Evolutionary conservation across 2,797 vertebrate species (phyloP), one percentile per base, ranked within the genome.

Genomic region (Zonotrichia albicollis): DNA sequence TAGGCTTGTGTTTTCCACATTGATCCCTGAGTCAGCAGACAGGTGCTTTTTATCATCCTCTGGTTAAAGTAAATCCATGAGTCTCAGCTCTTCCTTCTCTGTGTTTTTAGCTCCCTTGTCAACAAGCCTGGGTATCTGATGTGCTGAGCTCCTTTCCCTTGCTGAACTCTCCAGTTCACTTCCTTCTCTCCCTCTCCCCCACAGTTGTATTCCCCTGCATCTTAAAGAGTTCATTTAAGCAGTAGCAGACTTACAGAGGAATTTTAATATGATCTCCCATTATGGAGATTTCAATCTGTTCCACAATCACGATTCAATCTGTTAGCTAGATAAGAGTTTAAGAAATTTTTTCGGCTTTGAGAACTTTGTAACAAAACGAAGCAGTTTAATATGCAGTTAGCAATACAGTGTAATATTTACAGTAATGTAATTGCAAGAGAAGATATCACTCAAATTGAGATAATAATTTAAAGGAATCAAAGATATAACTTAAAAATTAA

Each of bases 211-310:
- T 92, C 78, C 81, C 65, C 78, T 90, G 84, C 81, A 72, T 94
- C 68, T 95, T 74, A 68, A 91, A 92, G 26, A 84, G 81, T 68
- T 90, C 78, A 30, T 92, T 84, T 85, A 68, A 85, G 75, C 50
- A 90, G 34, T 51, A 95, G 68, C 90, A 92, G 90, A 75, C 68
- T 94, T 94, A 55, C n/a, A 87, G 79, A 85, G 78, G 82, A 92
- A 92, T 95, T 94, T 87, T 93, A 76, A 87, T 87, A 83, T 51
- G 57, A 74, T 93, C 86, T 93, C 68, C 90, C 81, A 80, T 95
- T 96, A 96, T 95, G 96, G 95, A 95, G 91, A 94, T 96, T 95
- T 94, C 96, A 96, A 92, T 95, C 96, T 96, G 95, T 91, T 96
- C 70, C 79, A 85, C 79, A 87, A 71, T 91, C 91, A 89, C 3